These are phyloP conservation scores for Bradypodion ventrale DNA, from an alignment of 2,797 vertebrate species.

Conservation along the genomic window DNA sequence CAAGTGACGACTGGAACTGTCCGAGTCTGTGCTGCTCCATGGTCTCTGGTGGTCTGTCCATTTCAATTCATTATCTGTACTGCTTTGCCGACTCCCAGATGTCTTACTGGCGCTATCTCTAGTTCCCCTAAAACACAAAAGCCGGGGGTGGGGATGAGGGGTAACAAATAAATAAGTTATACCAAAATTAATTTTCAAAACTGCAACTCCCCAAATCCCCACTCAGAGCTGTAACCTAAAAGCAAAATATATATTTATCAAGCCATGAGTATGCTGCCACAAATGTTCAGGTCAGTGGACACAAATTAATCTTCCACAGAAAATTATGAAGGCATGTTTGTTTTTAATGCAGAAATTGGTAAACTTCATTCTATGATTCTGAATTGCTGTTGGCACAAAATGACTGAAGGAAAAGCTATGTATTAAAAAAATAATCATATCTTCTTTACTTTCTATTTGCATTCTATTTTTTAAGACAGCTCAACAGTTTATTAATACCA, in stretches of 20 bases:
- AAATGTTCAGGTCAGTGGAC: neutral
- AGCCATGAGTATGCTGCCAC: neutral
- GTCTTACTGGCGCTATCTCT: slow-evolving; percentile 84
- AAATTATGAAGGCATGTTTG: too few species aligned
- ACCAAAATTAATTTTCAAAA: neutral
- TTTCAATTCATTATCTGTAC: slow-evolving; percentile 87
- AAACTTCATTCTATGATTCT: neutral
- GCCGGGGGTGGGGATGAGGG: slow-evolving; percentile 25
- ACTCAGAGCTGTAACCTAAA: too few species aligned
- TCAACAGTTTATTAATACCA: neutral
- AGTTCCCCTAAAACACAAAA: slow-evolving; percentile 79
- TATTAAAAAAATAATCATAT: neutral
- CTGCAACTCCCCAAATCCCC: too few species aligned
- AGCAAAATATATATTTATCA: neutral
- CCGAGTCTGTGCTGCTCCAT: slow-evolving; percentile 97
- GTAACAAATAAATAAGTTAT: neutral
- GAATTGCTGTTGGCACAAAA: neutral
- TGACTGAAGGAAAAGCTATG: neutral
- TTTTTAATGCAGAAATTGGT: neutral
- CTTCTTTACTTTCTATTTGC: neutral
- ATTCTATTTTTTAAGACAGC: neutral
- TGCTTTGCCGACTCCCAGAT: slow-evolving; percentile 92
- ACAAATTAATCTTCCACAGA: neutral
- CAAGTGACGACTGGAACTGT: slow-evolving; percentile 87
- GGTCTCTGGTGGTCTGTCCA: slow-evolving; percentile 88